These are phyloP conservation scores for Globia sparganii DNA, from an alignment of 2,888 invertebrate species.

Conservation along the genomic window DNA sequence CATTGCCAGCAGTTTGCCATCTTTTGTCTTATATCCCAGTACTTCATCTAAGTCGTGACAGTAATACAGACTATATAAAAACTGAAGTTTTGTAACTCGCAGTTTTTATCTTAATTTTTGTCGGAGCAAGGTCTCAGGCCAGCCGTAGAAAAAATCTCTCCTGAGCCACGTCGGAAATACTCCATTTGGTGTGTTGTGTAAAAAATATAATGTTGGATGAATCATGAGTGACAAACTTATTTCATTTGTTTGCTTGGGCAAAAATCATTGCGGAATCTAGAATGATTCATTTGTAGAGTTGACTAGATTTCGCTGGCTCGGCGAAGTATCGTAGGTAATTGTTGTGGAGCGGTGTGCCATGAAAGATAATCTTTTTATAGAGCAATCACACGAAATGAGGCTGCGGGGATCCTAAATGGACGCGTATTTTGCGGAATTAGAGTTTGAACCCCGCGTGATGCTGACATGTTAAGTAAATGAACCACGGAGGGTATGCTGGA, in stretches of 20 bases:
- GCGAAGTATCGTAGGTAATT: slow-evolving; percentile 46
- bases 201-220: slow-evolving; percentile 53
- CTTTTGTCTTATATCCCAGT: slow-evolving; percentile 35
- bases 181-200: slow-evolving; percentile 23
- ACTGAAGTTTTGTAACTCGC: slow-evolving; percentile 32
- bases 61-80: slow-evolving; percentile 42
- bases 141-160: slow-evolving; percentile 45
- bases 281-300: slow-evolving; percentile 57
- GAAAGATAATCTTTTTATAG: slow-evolving; percentile 68
- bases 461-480: slow-evolving; percentile 29
- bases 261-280: slow-evolving; percentile 53
- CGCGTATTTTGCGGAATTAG: slow-evolving; percentile 53
- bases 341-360: slow-evolving; percentile 50
- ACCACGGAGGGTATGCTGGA: background rate
- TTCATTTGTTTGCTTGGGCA: slow-evolving; percentile 50
- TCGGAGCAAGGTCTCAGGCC: slow-evolving; percentile 37
- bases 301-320: slow-evolving; percentile 42
- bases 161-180: slow-evolving; percentile 21
- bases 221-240: slow-evolving; percentile 58
- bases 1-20: slow-evolving; percentile 37
- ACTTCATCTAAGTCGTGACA: slow-evolving; percentile 40
- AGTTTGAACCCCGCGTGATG: slow-evolving; percentile 22
- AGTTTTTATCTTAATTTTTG: slow-evolving; percentile 54
- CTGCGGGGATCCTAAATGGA: slow-evolving; percentile 46
- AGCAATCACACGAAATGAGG: slow-evolving; percentile 62